phyloP scores from a whole-genome alignment of 2,888 invertebrate genomes.

The Congeria kusceri region DNA sequence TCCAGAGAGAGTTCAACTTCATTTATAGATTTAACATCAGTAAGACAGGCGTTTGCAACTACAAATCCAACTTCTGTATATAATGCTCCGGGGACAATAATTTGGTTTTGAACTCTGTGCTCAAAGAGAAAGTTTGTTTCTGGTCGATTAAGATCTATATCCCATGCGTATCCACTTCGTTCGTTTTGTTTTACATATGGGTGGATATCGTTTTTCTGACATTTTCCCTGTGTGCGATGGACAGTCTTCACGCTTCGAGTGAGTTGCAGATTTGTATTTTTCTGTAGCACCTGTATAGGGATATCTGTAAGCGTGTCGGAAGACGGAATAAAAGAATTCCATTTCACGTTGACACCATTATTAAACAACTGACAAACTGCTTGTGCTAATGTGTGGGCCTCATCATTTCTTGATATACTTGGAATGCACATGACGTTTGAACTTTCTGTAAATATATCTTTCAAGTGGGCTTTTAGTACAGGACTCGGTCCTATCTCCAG shows the following conservation, averaged over 20 bases:
- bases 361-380: not conserved
- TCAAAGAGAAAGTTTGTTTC: slow-evolving; percentile 28
- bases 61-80: slow-evolving; percentile 16
- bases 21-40: too few relatives aligned
- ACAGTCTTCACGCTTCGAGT: too few relatives aligned
- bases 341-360: not conserved
- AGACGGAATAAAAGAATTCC: not conserved
- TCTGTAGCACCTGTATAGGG: not conserved
- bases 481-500: slow-evolving; percentile 57
- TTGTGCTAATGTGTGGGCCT: not conserved
- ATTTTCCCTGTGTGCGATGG: not conserved
- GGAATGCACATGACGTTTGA: not conserved
- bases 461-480: slow-evolving; percentile 32
- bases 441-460: slow-evolving; percentile 19
- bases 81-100: slow-evolving; percentile 20
- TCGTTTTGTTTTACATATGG: not conserved
- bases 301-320: not conserved
- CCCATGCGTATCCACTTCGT: not conserved
- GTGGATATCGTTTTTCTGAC: not conserved
- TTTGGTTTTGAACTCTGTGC: slow-evolving; percentile 11
- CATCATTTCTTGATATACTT: not conserved
- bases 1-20: too few relatives aligned
- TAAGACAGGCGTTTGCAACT: not conserved
- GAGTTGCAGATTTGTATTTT: not conserved
- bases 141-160: not conserved